phyloP scores from a whole-genome alignment of 1,140 invertebrate genomes.

The Diploscapter pachys region DNA sequence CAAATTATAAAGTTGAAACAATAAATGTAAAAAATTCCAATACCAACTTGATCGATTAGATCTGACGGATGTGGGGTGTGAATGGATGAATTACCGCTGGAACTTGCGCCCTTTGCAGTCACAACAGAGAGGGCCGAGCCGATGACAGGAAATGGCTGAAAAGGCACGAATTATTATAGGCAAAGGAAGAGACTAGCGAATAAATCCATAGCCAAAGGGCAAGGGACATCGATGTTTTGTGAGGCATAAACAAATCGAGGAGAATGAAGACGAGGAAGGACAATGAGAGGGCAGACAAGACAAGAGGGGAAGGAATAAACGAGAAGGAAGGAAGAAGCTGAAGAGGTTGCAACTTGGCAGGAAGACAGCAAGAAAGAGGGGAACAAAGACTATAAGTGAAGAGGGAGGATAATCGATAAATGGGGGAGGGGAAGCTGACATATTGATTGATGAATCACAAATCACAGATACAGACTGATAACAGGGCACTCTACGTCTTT shows the following conservation, averaged over 20 bases:
- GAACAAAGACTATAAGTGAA: not conserved
- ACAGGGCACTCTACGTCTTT: no score
- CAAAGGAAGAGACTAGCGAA: not conserved
- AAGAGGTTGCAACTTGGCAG: not conserved
- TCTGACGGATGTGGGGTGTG: no score
- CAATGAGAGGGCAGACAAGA: not conserved
- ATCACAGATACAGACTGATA: no score
- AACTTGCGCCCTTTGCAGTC: no score
- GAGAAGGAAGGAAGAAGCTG: conserved; percentile 2
- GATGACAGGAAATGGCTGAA: no score
- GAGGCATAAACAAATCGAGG: not conserved
- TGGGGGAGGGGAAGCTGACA: no score
- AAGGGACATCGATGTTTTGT: not conserved
- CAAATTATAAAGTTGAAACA: no score
- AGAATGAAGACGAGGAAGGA: not conserved
- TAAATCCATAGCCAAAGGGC: not conserved
- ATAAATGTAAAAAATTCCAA: no score
- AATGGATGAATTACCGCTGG: no score
- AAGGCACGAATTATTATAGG: not conserved
- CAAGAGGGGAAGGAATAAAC: not conserved
- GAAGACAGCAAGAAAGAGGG: not conserved
- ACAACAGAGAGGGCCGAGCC: no score
- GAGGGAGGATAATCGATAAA: not conserved
- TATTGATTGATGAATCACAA: no score
- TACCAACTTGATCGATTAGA: no score